Base-by-base conservation (phyloP, 2,888 invertebrate genomes). In the Maniola hyperantus region DNA sequence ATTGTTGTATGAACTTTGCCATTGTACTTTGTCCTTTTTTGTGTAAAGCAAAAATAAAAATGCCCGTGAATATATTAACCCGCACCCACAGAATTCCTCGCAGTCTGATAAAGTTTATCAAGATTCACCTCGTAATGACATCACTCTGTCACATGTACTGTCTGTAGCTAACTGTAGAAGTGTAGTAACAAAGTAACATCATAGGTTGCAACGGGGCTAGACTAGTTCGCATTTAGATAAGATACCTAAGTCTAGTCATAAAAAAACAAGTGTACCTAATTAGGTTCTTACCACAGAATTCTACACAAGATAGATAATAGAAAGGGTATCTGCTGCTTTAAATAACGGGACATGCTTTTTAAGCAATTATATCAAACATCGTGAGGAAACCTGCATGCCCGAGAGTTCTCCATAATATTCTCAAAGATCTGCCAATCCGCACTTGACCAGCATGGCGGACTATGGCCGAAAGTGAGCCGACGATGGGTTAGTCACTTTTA, bases 51-150 rank as follows among this genome's bases (percentile, higher is more conserved):
- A 51, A 64, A 53, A 39, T 59, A 50, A 53, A 10, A 50, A 55
- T 63, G 50, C 15, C 20, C 51, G 54, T 59, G 58, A 64, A 39
- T 64, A 62, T 44, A 53, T 18, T 50, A 39, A 18, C 64, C 70
- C 71, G 71, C 71, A 65, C 71, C 71, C 71, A 67, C 44, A 39
- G 51, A 63, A 69, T 71, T 69, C 69, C 68, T 69, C 71, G 67
- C 54, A 50, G 33, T 6, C 53, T 66, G 71, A 70, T 72, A 73
- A 72, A 65, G 42, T 57, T 59, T 68, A 73, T 73, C 73, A 68
- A 67, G 68, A 73, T 70, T 65, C 53, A 69, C 68, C 66, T 68
- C 46, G 53, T 63, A 65, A 70, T 73, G 69, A 73, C 67, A 62
- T 73, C 71, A 68, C 57, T 36, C 13, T 33, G 26, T 13, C n/a